Base-by-base conservation (phyloP, 2,888 invertebrate genomes). In the Lepidonotus clava region DNA sequence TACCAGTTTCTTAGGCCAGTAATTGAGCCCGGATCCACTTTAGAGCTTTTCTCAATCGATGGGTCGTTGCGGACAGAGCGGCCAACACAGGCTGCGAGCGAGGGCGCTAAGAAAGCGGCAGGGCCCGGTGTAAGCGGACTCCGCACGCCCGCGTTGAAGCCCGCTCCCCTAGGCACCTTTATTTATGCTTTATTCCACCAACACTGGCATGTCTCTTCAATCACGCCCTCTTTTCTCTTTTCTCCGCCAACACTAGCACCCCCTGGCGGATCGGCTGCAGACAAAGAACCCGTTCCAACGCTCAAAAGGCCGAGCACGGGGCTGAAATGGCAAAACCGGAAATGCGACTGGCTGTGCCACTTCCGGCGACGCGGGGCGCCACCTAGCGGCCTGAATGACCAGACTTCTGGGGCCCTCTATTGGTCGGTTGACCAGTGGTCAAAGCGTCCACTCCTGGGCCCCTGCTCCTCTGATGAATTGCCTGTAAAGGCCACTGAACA, bases 41-140 rank as follows among this genome's bases (percentile, higher is more conserved):
- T 18, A 61, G 61, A 61, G 61, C 61, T 61, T 61, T 61, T 61
- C 28, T n/a, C 21, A 61, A 61, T 61, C 61, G 61, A 61, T 61
- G 61, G n/a, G n/a, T n/a, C 61, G 61, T 4, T 18, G 28, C 61
- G 28, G 61, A 18, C 18, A 61, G 11, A 24, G 61, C 21, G 24
- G 24, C 11, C 28, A 61, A 61, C 28, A 61, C 24, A 61, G 11
- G 61, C 61, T 18, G 61, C 11, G 21, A n/a, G n/a, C 28, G 46
- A 46, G 18, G 8, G 46, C 46, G 61, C 28, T 28, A 61, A 11
- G 61, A 11, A 24, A 61, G 28, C 24, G 28, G 61, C 61, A 28
- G 61, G 61, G 1, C 53, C 61, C 28, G n/a, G n/a, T n/a, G n/a
- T n/a, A n/a, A n/a, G n/a, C n/a, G n/a, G n/a, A n/a, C n/a, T n/a